Conservation (phyloP, 2,888 invertebrate species). For the Plusia festucae region DNA sequence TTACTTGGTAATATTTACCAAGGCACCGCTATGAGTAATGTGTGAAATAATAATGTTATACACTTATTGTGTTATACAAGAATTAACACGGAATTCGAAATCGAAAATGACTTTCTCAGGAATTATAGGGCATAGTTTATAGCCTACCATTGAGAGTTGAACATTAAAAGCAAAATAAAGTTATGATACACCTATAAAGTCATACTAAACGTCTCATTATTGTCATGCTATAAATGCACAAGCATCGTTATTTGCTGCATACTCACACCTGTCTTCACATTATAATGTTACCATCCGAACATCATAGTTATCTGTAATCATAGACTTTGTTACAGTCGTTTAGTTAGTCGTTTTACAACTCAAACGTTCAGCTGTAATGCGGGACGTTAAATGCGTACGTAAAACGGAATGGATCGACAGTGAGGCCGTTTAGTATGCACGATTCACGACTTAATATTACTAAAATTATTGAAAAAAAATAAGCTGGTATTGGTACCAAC, state of each 20-base stretch:
- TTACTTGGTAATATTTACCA: too few species aligned
- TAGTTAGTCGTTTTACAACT: conserved; percentile 66
- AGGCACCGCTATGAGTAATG: too few species aligned
- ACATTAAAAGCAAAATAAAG: too few species aligned
- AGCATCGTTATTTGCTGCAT: neutral
- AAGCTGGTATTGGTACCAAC: too few species aligned
- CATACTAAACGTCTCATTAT: neutral
- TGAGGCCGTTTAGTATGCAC: conserved; percentile 51
- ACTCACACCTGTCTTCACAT: conserved; percentile 23
- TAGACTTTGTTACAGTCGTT: conserved; percentile 58
- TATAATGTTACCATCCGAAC: conserved; percentile 18
- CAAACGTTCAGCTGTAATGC: conserved; percentile 57
- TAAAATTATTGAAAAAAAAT: too few species aligned
- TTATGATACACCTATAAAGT: conserved; percentile 1
- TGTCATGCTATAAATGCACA: neutral
- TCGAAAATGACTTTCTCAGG: too few species aligned
- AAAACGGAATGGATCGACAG: conserved; percentile 65
- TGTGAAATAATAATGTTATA: too few species aligned
- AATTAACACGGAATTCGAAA: too few species aligned
- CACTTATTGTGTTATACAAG: too few species aligned
- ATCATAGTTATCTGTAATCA: conserved; percentile 46
- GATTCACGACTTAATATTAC: conserved; percentile 9
- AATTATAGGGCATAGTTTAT: neutral
- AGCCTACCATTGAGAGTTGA: too few species aligned
- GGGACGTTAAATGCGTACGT: conserved; percentile 67